Evolutionary conservation across 2,888 invertebrate species (phyloP).

Genomic region (Carterocephalus palaemon): DNA sequence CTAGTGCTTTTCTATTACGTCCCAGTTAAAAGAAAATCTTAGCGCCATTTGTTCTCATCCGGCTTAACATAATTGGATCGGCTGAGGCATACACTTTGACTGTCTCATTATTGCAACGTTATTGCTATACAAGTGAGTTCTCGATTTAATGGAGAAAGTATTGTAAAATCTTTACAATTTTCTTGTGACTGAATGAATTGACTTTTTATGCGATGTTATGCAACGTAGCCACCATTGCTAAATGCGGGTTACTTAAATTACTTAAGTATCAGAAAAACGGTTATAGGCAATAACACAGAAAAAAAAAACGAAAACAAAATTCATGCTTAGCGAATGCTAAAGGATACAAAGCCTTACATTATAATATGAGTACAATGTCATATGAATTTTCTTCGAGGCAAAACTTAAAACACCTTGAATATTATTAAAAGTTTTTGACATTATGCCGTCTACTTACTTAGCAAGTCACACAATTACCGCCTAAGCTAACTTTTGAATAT

Average conservation of each 20-base stretch:
- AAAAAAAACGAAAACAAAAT: too few species aligned
- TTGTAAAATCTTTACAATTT: neutral
- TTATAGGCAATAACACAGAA: too few species aligned
- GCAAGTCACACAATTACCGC: slow-evolving; percentile 9
- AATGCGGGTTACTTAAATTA: too few species aligned
- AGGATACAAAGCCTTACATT: neutral
- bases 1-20: slow-evolving; percentile 17
- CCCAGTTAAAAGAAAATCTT: slow-evolving; percentile 20
- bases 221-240: too few species aligned
- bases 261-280: too few species aligned
- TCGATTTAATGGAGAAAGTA: neutral
- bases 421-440: slow-evolving; percentile 12
- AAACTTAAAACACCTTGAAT: slow-evolving; percentile 15
- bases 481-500: too few species aligned
- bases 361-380: neutral
- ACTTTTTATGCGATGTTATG: too few species aligned
- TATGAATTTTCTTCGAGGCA: slow-evolving; percentile 6
- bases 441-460: slow-evolving; percentile 7
- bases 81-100: slow-evolving; percentile 10
- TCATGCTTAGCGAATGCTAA: too few species aligned
- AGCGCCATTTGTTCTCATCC: slow-evolving; percentile 18
- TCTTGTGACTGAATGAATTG: too few species aligned
- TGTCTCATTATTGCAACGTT: slow-evolving; percentile 16
- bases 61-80: slow-evolving; percentile 22
- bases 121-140: neutral